Base-by-base conservation (phyloP, 2,113 vertebrate genomes). In the Burhinus oedicnemus region DNA sequence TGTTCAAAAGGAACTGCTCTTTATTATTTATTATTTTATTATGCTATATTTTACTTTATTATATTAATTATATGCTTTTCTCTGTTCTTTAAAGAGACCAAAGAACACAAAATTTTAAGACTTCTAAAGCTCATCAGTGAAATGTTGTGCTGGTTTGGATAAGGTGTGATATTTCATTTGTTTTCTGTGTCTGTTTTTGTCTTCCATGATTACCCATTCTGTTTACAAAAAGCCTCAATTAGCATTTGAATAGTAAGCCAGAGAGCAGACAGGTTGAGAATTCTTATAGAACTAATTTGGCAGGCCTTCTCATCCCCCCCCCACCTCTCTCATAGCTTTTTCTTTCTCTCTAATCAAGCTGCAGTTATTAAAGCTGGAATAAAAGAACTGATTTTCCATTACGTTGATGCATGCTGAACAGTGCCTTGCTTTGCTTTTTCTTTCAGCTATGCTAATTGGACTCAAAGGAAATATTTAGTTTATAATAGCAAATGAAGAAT, bases 391-490 rank as follows among this genome's bases (percentile, higher is more conserved):
- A 98, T 98, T 98, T 98, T 98, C 98, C 95, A 98, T 98, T 98
- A 98, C 98, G 98, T 84, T 97, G 98, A 98, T 97, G 98, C 95
- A 96, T 97, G 96, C 97, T 97, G 98, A 98, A 98, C 97, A 97
- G 95, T 96, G 92, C 83, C 95, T 98, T 97, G 98, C 97, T 98
- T 98, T 97, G 97, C 97, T 97, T 98, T 98, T 98, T 97, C 98
- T 98, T 98, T 97, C 94, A 97, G 96, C 97, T 97, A 97, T 98
- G 97, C 95, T 98, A 98, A 98, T 98, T 98, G 98, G 98, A 97
- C 98, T 98, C 98, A 98, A 98, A 98, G 98, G 98, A 98, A 98
- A 98, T 98, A 98, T 97, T 98, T 98, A 98, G 97, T 98, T 98
- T 98, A 97, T 98, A 98, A 98, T 97, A 97, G 96, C 51, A 95